phyloP scores from a whole-genome alignment of 2,797 vertebrate species.

The Tolypeutes matacus region DNA sequence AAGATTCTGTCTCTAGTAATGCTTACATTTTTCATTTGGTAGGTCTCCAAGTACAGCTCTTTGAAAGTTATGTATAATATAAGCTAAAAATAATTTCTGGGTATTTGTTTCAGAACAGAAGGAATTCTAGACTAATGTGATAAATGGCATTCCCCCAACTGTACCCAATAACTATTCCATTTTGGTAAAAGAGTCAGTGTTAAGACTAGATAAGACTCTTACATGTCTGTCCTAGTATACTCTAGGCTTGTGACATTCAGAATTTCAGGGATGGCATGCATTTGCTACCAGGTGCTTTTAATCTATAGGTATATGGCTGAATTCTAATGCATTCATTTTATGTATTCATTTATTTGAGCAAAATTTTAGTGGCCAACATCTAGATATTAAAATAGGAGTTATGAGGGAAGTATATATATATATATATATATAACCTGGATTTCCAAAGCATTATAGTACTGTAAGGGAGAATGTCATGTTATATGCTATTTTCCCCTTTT shows the following conservation, averaged over 20 bases:
- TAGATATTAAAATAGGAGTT: neutral
- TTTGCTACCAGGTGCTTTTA: neutral
- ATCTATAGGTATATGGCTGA: neutral
- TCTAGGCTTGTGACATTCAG: conserved; percentile 28
- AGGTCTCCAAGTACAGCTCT: conserved; percentile 74
- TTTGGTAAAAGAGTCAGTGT: conserved; percentile 36
- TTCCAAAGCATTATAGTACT: neutral
- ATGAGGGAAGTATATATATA: neutral
- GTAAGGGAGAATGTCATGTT: neutral
- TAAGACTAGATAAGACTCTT: conserved; percentile 26
- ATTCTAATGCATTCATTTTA: conserved; percentile 20
- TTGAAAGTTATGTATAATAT: conserved; percentile 75
- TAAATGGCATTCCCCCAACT: conserved; percentile 61
- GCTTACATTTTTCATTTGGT: conserved; percentile 73
- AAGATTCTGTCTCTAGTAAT: conserved; percentile 37
- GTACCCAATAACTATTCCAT: conserved; percentile 62
- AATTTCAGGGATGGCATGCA: conserved; percentile 1
- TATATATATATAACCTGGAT: neutral
- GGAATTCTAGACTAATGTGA: conserved; percentile 77
- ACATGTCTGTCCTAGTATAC: conserved; percentile 27
- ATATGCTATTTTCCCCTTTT: neutral
- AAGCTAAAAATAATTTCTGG: conserved; percentile 77
- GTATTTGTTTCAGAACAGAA: conserved; percentile 82
- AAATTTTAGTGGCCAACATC: neutral
- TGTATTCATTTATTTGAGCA: neutral